Evolutionary conservation across 2,888 invertebrate species (phyloP).

Genomic region (Pollenia griseotomentosa): DNA sequence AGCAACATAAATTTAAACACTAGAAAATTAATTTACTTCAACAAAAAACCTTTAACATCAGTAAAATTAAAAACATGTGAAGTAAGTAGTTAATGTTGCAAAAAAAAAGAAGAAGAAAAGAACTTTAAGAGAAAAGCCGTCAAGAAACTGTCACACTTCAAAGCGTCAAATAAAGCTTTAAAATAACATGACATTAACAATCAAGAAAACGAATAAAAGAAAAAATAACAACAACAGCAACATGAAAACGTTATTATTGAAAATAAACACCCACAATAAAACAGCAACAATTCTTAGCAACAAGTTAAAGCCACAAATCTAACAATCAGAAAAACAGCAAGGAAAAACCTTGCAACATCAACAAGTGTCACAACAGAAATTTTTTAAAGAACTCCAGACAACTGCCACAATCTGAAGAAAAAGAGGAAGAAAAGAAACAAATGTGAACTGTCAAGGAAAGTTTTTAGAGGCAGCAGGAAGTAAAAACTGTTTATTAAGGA

Average conservation of each 20-base stretch:
- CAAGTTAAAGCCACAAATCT: constrained; percentile 25
- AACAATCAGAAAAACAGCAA: constrained; percentile 6
- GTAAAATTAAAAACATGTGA: constrained; percentile 11
- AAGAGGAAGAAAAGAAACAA: constrained; percentile 12
- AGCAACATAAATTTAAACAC: constrained; percentile 55
- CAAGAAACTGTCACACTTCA: constrained; percentile 71
- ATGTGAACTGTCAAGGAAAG: not conserved
- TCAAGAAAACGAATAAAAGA: constrained; percentile 22
- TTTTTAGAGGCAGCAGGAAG: not conserved
- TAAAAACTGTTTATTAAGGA: not conserved
- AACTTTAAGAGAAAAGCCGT: constrained; percentile 48
- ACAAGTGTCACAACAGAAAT: constrained; percentile 66
- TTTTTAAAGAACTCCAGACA: constrained; percentile 40
- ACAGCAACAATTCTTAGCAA: not conserved
- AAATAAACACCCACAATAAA: constrained; percentile 51
- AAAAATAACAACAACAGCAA: constrained; percentile 19
- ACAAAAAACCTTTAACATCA: constrained; percentile 7
- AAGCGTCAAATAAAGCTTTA: constrained; percentile 67
- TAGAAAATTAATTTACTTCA: constrained; percentile 70
- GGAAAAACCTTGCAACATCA: constrained; percentile 46
- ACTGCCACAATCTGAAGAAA: constrained; percentile 33
- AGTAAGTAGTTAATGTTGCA: constrained; percentile 5
- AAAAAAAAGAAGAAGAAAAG: constrained; percentile 5
- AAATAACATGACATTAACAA: constrained; percentile 70
- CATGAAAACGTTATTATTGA: constrained; percentile 27